A percentile compares a stretch with the other conserved stretches of the same genome.
Evolutionary conservation across 2,113 vertebrate genomes (phyloP).

Genomic region (Myodes glareolus): DNA sequence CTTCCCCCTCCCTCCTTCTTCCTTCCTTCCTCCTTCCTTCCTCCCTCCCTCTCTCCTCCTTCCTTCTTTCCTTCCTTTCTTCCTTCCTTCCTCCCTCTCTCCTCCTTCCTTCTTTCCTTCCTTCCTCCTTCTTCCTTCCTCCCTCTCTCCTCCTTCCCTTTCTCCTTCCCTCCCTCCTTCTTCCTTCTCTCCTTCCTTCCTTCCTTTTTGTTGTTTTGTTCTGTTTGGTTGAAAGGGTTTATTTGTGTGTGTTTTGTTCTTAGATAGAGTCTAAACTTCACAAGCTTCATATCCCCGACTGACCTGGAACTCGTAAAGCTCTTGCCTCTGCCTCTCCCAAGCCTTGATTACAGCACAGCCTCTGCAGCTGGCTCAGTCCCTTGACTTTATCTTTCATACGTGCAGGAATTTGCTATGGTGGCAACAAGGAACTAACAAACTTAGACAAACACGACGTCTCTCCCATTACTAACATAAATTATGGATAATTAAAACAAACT

Average conservation of each 20-base stretch:
- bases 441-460: neutral
- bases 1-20: accelerated
- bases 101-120: accelerated
- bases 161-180: accelerated
- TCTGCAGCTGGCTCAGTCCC: neutral
- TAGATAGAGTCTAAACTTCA: neutral
- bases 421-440: neutral
- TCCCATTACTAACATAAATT: neutral
- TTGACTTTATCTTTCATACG: neutral
- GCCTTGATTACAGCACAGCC: neutral
- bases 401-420: neutral
- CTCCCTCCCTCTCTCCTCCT: accelerated
- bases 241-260: neutral
- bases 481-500: neutral
- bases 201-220: too few relatives aligned
- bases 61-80: too few relatives aligned
- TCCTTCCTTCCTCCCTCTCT: accelerated
- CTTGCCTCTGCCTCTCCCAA: neutral
- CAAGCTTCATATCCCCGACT: neutral
- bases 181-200: accelerated
- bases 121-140: neutral
- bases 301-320: neutral
- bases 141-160: accelerated
- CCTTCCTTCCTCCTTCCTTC: too few relatives aligned
- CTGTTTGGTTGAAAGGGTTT: neutral